Evolutionary conservation across 2,797 vertebrate genomes (phyloP).

Genomic region (Gobio occitaniae): DNA sequence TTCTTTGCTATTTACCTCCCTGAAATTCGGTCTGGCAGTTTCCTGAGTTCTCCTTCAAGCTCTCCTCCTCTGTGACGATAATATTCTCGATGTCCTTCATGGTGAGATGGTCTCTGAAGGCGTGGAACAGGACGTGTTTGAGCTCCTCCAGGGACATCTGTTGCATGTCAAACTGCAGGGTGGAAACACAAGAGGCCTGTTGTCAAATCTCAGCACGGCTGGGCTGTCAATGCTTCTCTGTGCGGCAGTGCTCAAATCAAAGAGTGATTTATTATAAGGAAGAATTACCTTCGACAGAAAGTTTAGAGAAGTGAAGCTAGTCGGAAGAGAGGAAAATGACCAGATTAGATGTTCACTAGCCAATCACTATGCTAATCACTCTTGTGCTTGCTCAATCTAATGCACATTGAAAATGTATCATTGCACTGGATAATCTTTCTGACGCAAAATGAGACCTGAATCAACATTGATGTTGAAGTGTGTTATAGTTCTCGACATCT

Average conservation of each 20-base stretch:
- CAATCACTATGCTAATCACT: not conserved
- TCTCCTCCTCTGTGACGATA: conserved; percentile 98
- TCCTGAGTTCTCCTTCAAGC: conserved; percentile 94
- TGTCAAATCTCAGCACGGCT: conserved; percentile 31
- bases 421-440: not conserved
- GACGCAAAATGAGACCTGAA: conserved; percentile 1
- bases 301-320: conserved; percentile 1
- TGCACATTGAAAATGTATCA: not conserved
- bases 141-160: conserved; percentile 96
- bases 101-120: conserved; percentile 96
- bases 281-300: not conserved
- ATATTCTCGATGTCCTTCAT: conserved; percentile 99
- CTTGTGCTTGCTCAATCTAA: not conserved
- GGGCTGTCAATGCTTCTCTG: conserved; percentile 18
- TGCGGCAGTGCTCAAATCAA: not conserved
- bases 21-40: conserved; percentile 97
- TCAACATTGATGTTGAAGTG: not conserved
- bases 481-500: not conserved
- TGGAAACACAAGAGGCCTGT: conserved; percentile 45
- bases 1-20: conserved; percentile 79
- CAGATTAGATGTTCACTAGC: not conserved
- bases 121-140: conserved; percentile 97
- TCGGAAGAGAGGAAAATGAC: not conserved
- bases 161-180: conserved; percentile 96
- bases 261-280: conserved; percentile 7